Evolutionary conservation across 2,888 invertebrate species (phyloP), one percentile per base, ranked within the genome.

Genomic region (Bugulina stolonifera): DNA sequence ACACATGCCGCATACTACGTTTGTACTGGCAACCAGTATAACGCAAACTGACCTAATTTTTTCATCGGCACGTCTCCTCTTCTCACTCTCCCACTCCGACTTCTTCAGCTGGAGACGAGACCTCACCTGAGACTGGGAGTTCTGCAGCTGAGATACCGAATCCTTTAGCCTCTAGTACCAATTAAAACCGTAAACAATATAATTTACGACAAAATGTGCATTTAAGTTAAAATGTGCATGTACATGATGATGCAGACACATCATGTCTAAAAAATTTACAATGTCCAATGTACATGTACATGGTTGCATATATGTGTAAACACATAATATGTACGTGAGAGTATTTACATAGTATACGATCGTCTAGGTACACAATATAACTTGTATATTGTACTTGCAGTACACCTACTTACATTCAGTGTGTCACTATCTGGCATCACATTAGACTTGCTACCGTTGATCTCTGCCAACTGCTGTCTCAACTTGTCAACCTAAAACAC

Each of bases 11-110:
- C n/a, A n/a, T n/a, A n/a, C n/a, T n/a, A n/a, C n/a, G n/a, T 52
- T 52, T 52, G 52, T 52, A 14, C 52, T 22, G 52, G 10, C 52
- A 10, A 52, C 52, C 10, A 52, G 14, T 5, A 57, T 3, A 23
- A 23, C 14, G 25, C 23, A 64, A 14, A 64, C 64, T 32, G 18
- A 64, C 64, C 64, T 27, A 34, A 34, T 64, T n/a, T 64, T 64
- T 27, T 64, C 64, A 64, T 64, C 64, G 5, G n/a, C 64, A 3
- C 34, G 2, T 10, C 64, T 22, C 32, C 27, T 64, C 64, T 64
- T 64, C 34, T 64, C 64, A 2, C n/a, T 64, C 32, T 64, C 64
- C 64, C 64, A 64, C 64, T 64, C 29, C 14, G 64, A 27, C 5
- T n/a, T 64, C 27, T 32, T 64, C 3, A 2, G 2, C 64, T 64